Conservation (phyloP, 2,113 vertebrate species). For the Macquaria ambigua region DNA sequence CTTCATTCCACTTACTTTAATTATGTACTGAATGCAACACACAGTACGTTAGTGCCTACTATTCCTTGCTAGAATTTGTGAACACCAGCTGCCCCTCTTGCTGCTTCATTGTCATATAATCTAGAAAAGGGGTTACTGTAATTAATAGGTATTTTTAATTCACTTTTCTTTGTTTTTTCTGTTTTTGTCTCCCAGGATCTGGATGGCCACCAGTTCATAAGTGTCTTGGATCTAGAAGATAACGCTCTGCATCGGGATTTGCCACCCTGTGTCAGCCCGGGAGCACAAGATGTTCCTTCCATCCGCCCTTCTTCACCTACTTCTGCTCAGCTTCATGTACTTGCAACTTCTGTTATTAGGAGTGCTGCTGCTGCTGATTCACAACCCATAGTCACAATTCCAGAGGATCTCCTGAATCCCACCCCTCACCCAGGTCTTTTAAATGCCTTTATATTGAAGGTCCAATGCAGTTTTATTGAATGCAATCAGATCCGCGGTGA, state of each 20-base stretch:
- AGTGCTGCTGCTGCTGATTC: slow-evolving; percentile 43
- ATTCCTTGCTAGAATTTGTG: no score
- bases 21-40: no score
- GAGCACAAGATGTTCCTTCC: slow-evolving; percentile 58
- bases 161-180: slow-evolving; percentile 13
- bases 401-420: slow-evolving; percentile 9
- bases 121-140: not conserved
- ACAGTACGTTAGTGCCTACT: no score
- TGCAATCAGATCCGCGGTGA: not conserved
- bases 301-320: slow-evolving; percentile 71
- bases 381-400: not conserved
- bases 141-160: not conserved
- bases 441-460: not conserved
- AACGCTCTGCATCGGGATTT: slow-evolving; percentile 75
- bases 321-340: slow-evolving; percentile 81
- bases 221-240: slow-evolving; percentile 88
- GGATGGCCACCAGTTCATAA: slow-evolving; percentile 82
- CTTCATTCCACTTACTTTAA: no score
- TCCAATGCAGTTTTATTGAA: not conserved
- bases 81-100: no score
- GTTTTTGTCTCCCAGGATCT: slow-evolving; percentile 62
- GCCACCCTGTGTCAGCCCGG: slow-evolving; percentile 37
- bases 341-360: slow-evolving; percentile 79
- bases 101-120: no score
- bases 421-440: slow-evolving; percentile 62